Percentiles rank a stretch among this genome's conserved stretches.
phyloP scores from a whole-genome alignment of 2,797 vertebrate genomes.

The Onychomys leucogaster region DNA sequence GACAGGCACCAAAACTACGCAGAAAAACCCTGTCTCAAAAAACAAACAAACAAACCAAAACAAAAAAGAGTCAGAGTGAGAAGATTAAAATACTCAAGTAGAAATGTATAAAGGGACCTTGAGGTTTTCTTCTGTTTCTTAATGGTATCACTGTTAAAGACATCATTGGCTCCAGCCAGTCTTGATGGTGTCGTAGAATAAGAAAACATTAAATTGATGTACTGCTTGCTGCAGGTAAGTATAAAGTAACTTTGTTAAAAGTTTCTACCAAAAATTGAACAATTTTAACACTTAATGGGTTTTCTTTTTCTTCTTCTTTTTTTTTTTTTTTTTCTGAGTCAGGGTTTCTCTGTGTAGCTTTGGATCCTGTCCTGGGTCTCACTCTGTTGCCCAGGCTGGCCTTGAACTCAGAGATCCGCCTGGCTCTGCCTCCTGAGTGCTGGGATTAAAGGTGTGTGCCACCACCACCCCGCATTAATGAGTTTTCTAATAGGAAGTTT shows the following conservation, averaged over 20 bases:
- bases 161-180: not conserved
- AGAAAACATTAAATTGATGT: slow-evolving; percentile 44
- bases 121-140: not conserved
- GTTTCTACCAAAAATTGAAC: slow-evolving; percentile 33
- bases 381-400: no score
- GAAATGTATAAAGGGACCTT: not conserved
- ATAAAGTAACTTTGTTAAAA: slow-evolving; percentile 46
- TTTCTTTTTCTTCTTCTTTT: no score
- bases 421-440: no score
- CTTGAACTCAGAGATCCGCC: no score
- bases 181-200: not conserved
- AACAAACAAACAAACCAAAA: no score
- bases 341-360: no score
- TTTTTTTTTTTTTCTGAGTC: no score
- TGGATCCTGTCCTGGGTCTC: no score
- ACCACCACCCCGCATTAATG: no score
- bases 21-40: no score
- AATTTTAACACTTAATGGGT: slow-evolving; percentile 42
- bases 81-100: slow-evolving; percentile 16
- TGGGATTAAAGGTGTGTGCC: no score
- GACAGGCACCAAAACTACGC: no score
- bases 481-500: slow-evolving; percentile 48
- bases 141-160: slow-evolving; percentile 43
- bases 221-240: not conserved
- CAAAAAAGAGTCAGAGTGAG: not conserved